Evolutionary conservation across 2,888 invertebrate species (phyloP), one percentile per base, ranked within the genome.

Genomic region (Noctua janthina): DNA sequence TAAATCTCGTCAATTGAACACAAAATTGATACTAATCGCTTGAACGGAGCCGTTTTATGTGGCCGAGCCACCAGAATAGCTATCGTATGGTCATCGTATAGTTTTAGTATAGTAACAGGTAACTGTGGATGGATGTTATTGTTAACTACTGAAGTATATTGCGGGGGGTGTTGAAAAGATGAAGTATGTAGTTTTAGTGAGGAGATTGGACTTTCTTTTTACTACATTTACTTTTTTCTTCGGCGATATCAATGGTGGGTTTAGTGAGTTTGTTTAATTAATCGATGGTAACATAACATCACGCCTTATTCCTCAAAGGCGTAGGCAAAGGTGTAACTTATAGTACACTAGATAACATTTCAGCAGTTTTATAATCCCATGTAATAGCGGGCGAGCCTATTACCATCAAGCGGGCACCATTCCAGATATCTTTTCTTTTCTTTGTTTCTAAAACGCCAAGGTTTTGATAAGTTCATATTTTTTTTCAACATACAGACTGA

Each of bases 1-100:
- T 92, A 92, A 92, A 91, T 92, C 91, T 82, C 56, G 68, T 74
- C 92, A 92, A 92, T 92, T 92, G 92, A 89, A 90, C 89, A 87
- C 87, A 88, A 90, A 91, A 92, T 91, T 92, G 90, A 91, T 90
- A 91, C 87, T 90, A 91, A 92, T 92, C 86, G 89, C 70, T 82
- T 73, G 73, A 88, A 86, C 74, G 73, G 89, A 69, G 29, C 86
- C 71, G 79, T 88, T 88, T 86, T 79, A 86, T 82, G 83, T 86
- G 78, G 78, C 76, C 74, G 76, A 75, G 86, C 73, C 51, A 68
- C 76, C 69, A 77, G 86, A 88, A 88, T 85, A 85, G 79, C 59
- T n/a, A 46, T 68, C 59, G 15, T 56, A 66, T 20, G 71, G 76
- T 64, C 23, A 23, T 64, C 35, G 13, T 62, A 46, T 20, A 62